Evolutionary conservation across 2,113 vertebrate species (phyloP), one percentile per base, ranked within the genome.

Genomic region (Boulengeromyrus knoepffleri): DNA sequence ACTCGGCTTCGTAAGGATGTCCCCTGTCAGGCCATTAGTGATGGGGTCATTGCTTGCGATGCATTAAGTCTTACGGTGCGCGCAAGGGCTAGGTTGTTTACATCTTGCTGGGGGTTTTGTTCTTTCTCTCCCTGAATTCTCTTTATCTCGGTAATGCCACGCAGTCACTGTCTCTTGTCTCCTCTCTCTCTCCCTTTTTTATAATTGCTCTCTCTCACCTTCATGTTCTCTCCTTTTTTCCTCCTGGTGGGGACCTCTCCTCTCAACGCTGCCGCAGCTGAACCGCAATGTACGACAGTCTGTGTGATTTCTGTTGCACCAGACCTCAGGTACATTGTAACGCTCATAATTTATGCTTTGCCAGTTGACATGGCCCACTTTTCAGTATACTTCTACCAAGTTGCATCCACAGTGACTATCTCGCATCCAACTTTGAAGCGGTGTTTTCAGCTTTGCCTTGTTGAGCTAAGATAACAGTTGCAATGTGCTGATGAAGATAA

Each of bases 91-190:
- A 15, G 88, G 91, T 89, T 90, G 89, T 93, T 93, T 92, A 91
- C 90, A 91, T 92, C 91, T 91, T 90, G 86, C 88, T 90, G 89
- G 91, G 92, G 92, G 93, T 94, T 87, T 94, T 93, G 93, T 92
- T 94, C 92, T 93, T 92, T 91, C 91, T 93, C 93, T 91, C 93
- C 91, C 93, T 93, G 94, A 94, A 93, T 94, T 94, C 90, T 91
- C 92, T 93, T 94, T 92, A 90, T 93, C 93, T 94, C 94, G 94
- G 95, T 95, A 94, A 95, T 92, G 93, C 92, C 90, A 89, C 88
- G 80, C 90, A 74, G 88, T 91, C 80, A 56, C 89, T 36, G 80
- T 93, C 66, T 92, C 91, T 80, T 13, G 8, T 91, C 39, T 45
- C 39, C 85, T 31, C 77, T 77, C 10, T 45, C 84, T 50, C 42